These are phyloP conservation scores for Drosophila kohkoa DNA, from an alignment of 1,140 invertebrate genomes.

Conservation along the genomic window DNA sequence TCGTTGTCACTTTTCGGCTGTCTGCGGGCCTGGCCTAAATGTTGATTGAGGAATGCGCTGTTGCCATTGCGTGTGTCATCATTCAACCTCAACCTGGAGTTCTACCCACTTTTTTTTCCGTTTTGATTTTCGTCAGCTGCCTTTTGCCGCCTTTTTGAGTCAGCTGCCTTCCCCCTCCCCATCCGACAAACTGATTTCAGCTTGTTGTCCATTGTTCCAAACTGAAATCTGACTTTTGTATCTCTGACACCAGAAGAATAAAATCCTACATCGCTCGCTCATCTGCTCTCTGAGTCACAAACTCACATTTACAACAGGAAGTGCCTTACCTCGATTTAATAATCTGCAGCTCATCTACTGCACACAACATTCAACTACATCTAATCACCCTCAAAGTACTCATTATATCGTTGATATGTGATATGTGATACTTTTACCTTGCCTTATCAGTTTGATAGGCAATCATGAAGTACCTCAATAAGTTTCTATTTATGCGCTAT, in stretches of 20 bases:
- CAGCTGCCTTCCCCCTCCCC: not conserved
- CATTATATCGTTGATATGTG: not conserved
- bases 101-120: not conserved
- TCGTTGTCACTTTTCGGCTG: constrained; percentile 26
- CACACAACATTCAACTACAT: not conserved
- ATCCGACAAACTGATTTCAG: not conserved
- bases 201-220: constrained; percentile 1
- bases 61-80: constrained; percentile 36
- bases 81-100: not conserved
- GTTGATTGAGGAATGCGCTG: constrained; percentile 41
- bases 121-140: not conserved
- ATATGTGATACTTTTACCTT: not conserved
- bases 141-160: constrained; percentile 5
- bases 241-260: not conserved
- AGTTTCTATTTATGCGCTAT: not conserved
- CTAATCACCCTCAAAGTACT: constrained; percentile 1
- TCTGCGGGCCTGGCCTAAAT: constrained; percentile 42
- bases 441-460: constrained; percentile 5
- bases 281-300: constrained; percentile 10
- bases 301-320: constrained; percentile 1
- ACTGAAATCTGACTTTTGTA: constrained; percentile 7
- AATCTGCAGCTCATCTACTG: not conserved
- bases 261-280: constrained; percentile 2
- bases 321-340: not conserved
- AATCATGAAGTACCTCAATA: not conserved